A percentile compares a stretch with the other conserved stretches of the same genome.
phyloP scores from a whole-genome alignment of 2,888 invertebrate species.

The Hyppa rectilinea region DNA sequence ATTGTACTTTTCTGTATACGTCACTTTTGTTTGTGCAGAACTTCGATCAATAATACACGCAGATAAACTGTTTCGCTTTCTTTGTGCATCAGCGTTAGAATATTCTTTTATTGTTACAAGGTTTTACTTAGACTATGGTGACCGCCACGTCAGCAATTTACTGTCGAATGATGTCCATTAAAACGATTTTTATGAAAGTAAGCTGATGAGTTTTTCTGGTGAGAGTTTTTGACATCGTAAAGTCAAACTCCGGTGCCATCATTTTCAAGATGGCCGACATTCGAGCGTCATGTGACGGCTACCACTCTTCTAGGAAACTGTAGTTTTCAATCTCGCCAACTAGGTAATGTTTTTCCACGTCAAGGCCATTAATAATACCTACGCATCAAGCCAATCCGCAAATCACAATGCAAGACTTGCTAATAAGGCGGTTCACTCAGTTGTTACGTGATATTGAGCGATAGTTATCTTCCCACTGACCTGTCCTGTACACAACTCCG shows the following conservation, averaged over 20 bases:
- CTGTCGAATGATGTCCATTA: too few species aligned
- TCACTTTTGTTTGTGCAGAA: too few species aligned
- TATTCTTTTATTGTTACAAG: too few species aligned
- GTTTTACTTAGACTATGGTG: too few species aligned
- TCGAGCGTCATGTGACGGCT: background rate
- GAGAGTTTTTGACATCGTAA: too few species aligned
- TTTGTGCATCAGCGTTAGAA: too few species aligned
- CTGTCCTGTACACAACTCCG: slow-evolving; percentile 24
- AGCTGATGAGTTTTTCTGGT: too few species aligned
- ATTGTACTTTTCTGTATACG: too few species aligned
- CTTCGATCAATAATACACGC: too few species aligned
- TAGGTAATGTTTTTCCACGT: background rate
- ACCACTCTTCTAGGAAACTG: background rate
- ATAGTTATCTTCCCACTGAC: slow-evolving; percentile 8
- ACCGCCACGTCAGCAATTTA: too few species aligned
- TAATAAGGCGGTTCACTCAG: slow-evolving; percentile 14
- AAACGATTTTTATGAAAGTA: too few species aligned
- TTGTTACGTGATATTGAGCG: slow-evolving; percentile 23
- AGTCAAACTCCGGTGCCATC: background rate
- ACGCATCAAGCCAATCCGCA: background rate
- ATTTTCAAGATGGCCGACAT: background rate
- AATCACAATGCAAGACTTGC: background rate
- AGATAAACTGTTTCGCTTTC: too few species aligned
- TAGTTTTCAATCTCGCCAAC: background rate
- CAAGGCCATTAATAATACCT: background rate